Percentiles rank a stretch among this genome's conserved stretches.
These are phyloP conservation scores for Melopsittacus undulatus DNA, from an alignment of 2,797 vertebrate species.

Conservation along the genomic window DNA sequence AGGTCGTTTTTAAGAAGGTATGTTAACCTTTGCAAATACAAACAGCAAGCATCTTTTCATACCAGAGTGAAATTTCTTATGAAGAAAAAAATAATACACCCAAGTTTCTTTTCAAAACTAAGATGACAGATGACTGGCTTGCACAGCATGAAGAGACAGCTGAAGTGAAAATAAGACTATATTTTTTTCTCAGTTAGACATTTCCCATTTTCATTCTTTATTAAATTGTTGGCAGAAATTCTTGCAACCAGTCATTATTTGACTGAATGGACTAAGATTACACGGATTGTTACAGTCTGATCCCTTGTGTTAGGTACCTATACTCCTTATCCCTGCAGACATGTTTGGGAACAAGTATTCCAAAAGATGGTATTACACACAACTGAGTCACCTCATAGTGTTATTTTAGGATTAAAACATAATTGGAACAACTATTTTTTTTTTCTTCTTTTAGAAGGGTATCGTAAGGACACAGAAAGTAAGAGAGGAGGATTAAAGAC, in stretches of 20 bases:
- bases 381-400: not conserved
- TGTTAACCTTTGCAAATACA: not conserved
- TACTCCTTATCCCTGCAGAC: not conserved
- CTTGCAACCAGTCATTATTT: not conserved
- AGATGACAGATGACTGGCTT: not conserved
- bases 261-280: not conserved
- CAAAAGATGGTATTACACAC: not conserved
- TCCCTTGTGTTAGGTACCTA: not conserved
- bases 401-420: not conserved
- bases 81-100: not conserved
- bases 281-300: not conserved
- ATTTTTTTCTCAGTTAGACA: not conserved
- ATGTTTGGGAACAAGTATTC: not conserved
- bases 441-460: not conserved
- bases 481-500: not conserved
- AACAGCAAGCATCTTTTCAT: not conserved
- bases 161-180: not conserved
- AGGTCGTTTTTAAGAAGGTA: not conserved
- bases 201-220: constrained; percentile 23
- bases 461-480: not conserved
- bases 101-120: constrained; percentile 11
- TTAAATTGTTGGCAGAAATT: constrained; percentile 20
- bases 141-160: not conserved
- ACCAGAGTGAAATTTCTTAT: not conserved
- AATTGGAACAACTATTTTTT: not conserved